Evolutionary conservation across 2,888 invertebrate genomes (phyloP).

Genomic region (Osedax fenrisi): DNA sequence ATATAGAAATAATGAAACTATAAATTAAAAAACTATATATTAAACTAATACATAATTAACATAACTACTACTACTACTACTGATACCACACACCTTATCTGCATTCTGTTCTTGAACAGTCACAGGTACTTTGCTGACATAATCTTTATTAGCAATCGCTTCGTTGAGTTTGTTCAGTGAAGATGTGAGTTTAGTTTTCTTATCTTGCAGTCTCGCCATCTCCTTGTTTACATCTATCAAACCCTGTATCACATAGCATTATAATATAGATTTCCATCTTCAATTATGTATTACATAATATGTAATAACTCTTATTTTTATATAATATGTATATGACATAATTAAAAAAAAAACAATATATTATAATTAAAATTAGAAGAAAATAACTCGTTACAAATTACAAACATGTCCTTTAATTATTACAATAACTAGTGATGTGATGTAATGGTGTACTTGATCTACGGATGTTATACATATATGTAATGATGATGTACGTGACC

Average conservation of each 20-base stretch:
- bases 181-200: conserved; percentile 58
- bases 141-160: conserved; percentile 65
- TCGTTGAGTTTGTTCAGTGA: conserved; percentile 67
- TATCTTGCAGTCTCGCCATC: conserved; percentile 65
- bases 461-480: too few species aligned
- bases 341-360: not conserved
- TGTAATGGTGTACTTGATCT: too few species aligned
- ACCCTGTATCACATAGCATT: too few species aligned
- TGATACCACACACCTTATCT: conserved; percentile 66
- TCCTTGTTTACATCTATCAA: conserved; percentile 48
- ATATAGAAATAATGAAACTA: not conserved
- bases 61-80: too few species aligned
- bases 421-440: not conserved
- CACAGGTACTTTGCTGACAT: conserved; percentile 67
- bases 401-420: not conserved
- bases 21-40: not conserved
- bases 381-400: not conserved
- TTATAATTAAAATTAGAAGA: not conserved
- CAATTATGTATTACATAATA: not conserved
- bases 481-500: too few species aligned
- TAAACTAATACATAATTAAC: too few species aligned
- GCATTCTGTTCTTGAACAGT: conserved; percentile 62
- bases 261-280: too few species aligned
- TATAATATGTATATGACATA: not conserved
- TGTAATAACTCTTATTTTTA: not conserved